Evolutionary conservation across 2,888 invertebrate species (phyloP), one percentile per base, ranked within the genome.

Genomic region (Eupithecia abbreviata): DNA sequence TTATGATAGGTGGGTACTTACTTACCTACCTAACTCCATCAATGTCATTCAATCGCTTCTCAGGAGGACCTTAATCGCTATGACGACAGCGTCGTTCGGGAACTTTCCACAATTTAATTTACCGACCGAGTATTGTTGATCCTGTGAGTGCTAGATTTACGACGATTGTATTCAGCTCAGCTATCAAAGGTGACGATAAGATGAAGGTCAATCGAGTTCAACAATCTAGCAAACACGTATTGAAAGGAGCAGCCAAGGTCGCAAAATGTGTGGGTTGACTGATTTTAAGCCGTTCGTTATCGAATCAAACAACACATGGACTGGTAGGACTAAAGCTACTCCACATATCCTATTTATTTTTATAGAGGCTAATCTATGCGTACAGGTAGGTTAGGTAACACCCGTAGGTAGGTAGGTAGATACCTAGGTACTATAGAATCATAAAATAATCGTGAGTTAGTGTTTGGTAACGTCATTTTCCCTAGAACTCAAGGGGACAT

Each of bases 181-280:
- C 78, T 74, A 71, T 76, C 75, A 78, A 73, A 80, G 72, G 62
- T 67, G 79, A 68, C 47, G 58, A 71, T 69, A 68, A 73, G 73
- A 75, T 66, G 71, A 76, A 86, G 85, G 86, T 83, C 82, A 82
- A n/a, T 62, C 18, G 80, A 79, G 84, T 84, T 83, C 81, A 83
- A 80, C 84, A 84, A 83, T 83, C 82, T 79, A 82, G 80, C 77
- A 66, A 75, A 79, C 77, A 80, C 65, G 81, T 82, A 73, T 81
- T 81, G 83, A 83, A 83, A 86, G 83, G 83, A 84, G 80, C 82
- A 73, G 69, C 67, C 83, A 85, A 87, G 87, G 86, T 81, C 85
- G 77, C 75, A 83, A 83, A 81, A 77, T 77, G 72, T 73, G 73
- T 77, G 55, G 71, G 73, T 66, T 78, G 72, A 84, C 79, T 82